Conservation (phyloP, 2,797 vertebrate genomes). For the Heteromormyrus szaboi region DNA sequence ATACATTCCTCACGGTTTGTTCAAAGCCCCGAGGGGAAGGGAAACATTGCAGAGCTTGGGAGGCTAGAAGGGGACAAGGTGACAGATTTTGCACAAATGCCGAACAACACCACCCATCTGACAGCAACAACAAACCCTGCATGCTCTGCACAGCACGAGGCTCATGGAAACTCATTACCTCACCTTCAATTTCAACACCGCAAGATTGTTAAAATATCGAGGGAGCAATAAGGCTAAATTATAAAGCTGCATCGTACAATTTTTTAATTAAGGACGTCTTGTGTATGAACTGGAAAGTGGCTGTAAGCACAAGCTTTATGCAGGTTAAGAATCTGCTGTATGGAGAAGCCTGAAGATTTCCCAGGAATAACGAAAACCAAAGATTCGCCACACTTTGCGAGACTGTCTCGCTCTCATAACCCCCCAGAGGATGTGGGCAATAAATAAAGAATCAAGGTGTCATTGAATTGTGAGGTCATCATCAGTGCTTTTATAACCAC, state of each 20-base stretch:
- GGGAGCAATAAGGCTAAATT: neutral
- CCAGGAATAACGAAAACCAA: neutral
- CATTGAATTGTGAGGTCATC: conserved; percentile 33
- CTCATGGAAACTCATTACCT: neutral
- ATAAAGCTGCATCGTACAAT: neutral
- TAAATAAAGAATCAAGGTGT: neutral
- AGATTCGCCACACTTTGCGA: neutral
- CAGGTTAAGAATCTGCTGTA: neutral
- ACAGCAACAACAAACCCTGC: neutral
- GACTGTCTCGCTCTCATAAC: neutral
- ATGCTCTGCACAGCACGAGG: neutral
- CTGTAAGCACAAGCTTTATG: neutral
- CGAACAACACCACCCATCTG: neutral
- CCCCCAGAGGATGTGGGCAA: neutral
- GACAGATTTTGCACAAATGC: neutral
- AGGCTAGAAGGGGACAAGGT: neutral
- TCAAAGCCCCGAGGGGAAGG: neutral
- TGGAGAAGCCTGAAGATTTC: neutral
- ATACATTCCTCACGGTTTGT: neutral
- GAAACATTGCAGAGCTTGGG: neutral
- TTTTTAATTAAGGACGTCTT: neutral
- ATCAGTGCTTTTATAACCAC: conserved; percentile 54
- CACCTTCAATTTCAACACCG: neutral
- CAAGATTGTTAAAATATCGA: neutral
- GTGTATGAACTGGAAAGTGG: neutral